These are phyloP conservation scores for Pantherophis alleghaniensis DNA, from an alignment of 2,797 vertebrate genomes.

Conservation along the genomic window DNA sequence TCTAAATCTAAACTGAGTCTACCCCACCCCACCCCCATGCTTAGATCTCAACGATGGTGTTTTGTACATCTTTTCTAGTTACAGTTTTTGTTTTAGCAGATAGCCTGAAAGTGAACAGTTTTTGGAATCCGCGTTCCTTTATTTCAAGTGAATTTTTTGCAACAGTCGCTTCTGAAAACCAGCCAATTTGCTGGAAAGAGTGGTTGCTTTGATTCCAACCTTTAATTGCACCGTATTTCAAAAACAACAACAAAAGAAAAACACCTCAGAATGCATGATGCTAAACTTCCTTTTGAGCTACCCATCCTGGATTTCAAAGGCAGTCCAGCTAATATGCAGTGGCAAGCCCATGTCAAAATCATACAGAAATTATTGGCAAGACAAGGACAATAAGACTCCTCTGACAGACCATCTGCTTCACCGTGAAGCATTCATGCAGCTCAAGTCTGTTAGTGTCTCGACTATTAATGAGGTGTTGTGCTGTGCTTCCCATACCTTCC, in stretches of 20 bases:
- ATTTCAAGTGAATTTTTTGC: background rate
- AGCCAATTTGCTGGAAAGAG: background rate
- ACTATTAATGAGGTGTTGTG: slow-evolving; percentile 18
- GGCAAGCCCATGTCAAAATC: slow-evolving; percentile 41
- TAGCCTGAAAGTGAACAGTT: background rate
- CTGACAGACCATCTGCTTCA: slow-evolving; percentile 43
- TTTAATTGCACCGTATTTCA: background rate
- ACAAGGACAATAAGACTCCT: slow-evolving; percentile 39
- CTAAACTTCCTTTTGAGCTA: background rate
- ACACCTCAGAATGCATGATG: background rate
- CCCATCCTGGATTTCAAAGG: background rate
- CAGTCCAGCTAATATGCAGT: background rate
- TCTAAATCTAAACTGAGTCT: background rate
- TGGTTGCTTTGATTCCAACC: background rate
- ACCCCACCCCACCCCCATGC: background rate
- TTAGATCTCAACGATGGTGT: background rate
- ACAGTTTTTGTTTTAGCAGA: background rate
- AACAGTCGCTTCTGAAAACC: background rate
- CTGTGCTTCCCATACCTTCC: background rate
- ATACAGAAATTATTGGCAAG: slow-evolving; percentile 37
- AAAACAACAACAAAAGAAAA: background rate
- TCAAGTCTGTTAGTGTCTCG: background rate
- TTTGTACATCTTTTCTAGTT: background rate
- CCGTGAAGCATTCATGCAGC: background rate
- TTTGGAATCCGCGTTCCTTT: background rate